Base-by-base conservation (phyloP, 2,888 invertebrate genomes). In the Lymantria monacha region DNA sequence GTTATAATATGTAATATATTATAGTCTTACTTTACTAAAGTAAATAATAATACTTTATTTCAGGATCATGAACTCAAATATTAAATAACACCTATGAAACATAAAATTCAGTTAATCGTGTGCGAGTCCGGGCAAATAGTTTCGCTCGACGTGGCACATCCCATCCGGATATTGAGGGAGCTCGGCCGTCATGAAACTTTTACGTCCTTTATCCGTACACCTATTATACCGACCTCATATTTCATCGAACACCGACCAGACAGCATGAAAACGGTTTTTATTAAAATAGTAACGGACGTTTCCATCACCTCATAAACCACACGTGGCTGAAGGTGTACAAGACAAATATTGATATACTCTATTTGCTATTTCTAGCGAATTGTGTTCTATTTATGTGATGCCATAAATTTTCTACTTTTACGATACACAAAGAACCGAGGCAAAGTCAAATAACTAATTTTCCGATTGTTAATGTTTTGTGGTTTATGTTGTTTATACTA, bases 161-260 rank as follows among this genome's bases (percentile, higher is more conserved):
- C 70, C 63, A 51, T 41, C 66, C 72, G 70, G 74, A 71, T 71
- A 74, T 74, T 70, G 72, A 70, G 64, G 67, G 61, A 65, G 46
- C 61, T 55, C 59, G 60, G 49, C 59, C 66, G 63, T 68, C 74
- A 70, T 79, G 74, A 81, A 79, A 78, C 67, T 76, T 79, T 81
- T 78, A 80, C 72, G 74, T 68, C 66, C 64, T 69, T 66, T 69
- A 69, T 66, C 76, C 72, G 66, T 67, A 63, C 69, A 70, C 72
- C 64, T 69, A 69, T 66, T 66, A 70, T 69, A 68, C 58, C 61
- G 57, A 55, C 64, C 61, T 72, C 72, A 76, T 74, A 75, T 76
- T 76, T 73, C 61, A 68, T 65, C 61, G 63, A 67, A 69, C 63
- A 60, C 54, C 52, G 55, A 51, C 61, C 60, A 62, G 64, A 62